phyloP scores from a whole-genome alignment of 2,797 vertebrate genomes.

The Falco cherrug region DNA sequence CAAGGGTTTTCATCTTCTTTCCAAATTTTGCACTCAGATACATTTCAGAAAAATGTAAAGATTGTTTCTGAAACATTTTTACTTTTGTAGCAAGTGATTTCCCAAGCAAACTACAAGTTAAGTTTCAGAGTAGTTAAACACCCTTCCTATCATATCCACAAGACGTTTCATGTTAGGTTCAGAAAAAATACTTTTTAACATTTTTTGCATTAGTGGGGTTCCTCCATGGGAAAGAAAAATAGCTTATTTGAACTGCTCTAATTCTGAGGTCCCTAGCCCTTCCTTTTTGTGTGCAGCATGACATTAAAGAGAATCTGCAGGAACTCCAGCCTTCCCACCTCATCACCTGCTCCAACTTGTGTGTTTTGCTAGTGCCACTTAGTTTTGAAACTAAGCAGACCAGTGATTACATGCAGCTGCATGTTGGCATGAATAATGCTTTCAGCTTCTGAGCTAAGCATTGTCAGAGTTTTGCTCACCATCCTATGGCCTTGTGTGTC shows the following conservation, averaged over 20 bases:
- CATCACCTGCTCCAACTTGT: slow-evolving; percentile 36
- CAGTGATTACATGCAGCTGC: slow-evolving; percentile 28
- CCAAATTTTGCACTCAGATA: not conserved
- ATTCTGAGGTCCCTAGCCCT: not conserved
- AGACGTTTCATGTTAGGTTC: not conserved
- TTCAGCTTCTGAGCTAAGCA: not conserved
- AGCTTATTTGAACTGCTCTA: not conserved
- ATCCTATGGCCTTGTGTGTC: not conserved
- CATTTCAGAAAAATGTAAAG: not conserved
- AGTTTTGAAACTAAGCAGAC: slow-evolving; percentile 50
- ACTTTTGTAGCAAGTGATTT: not conserved
- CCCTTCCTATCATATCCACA: not conserved
- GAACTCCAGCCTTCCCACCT: slow-evolving; percentile 1
- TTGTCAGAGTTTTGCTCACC: not conserved
- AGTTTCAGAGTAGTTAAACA: not conserved
- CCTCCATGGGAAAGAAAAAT: not conserved
- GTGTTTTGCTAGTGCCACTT: slow-evolving; percentile 41
- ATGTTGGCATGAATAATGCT: slow-evolving; percentile 35
- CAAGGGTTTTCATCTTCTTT: not conserved
- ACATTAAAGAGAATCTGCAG: not conserved
- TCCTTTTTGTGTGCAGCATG: not conserved
- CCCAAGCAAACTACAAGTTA: not conserved
- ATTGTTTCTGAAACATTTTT: not conserved
- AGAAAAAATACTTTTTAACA: not conserved
- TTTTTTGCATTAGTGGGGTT: not conserved